Evolutionary conservation across 2,888 invertebrate genomes (phyloP), one percentile per base, ranked within the genome.

Genomic region (Cantharis nigra): DNA sequence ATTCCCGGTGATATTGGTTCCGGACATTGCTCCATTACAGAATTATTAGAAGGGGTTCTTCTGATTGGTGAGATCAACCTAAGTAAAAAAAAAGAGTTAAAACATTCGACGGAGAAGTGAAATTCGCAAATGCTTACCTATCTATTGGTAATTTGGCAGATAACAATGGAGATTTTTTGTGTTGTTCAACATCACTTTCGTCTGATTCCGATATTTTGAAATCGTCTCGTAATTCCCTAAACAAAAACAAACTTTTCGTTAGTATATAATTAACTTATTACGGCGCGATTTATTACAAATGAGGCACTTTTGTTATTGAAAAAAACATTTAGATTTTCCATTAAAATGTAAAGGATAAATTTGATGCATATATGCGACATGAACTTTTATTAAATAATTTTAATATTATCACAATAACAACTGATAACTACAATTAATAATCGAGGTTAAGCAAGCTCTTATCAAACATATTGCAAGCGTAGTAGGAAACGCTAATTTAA

Each of bases 101-200:
- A 28, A 64, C 75, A 49, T 70, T 74, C 72, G 18, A 70, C 30
- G 76, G 70, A 74, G 33, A 76, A 75, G 64, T 78, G 78, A 62
- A 75, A 78, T 69, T 28, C 13, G 33, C n/a, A 49, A 49, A 7
- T 49, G 84, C 87, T 85, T 85, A 88, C 88, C 85, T 89, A 83
- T 87, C 88, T 80, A 81, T 71, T 67, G 87, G 86, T 81, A 89
- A 87, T 83, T 89, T 85, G 70, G 86, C 78, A 80, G 63, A 23
- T 63, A 82, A 73, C 76, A 83, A 81, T 77, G 81, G 81, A 65
- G 75, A 64, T 71, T 69, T 71, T 76, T 87, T 87, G 26, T 67
- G 65, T 69, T 85, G 84, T 75, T 95, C 95, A 85, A 95, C 95
- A 83, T 96, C 95, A 85, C 95, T 95, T 87, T 95, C 90, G 80